These are phyloP conservation scores for Sciurus niger DNA, from an alignment of 2,113 vertebrate genomes.

Conservation along the genomic window DNA sequence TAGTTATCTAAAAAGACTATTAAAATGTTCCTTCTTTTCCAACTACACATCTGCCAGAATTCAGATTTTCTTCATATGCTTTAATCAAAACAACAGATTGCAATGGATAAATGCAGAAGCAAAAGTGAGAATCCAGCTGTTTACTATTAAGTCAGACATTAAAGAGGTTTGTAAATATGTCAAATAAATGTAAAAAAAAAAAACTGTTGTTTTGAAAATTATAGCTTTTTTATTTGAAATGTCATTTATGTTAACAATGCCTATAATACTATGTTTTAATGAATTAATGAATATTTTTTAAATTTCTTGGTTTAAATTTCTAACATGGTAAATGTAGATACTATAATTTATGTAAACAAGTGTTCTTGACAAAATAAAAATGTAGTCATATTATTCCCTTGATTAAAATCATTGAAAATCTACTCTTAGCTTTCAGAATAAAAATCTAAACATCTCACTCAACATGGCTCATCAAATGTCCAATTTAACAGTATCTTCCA, in stretches of 20 bases:
- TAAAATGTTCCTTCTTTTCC: neutral
- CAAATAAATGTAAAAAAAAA: neutral
- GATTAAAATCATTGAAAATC: slow-evolving; percentile 29
- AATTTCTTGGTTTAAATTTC: slow-evolving; percentile 11
- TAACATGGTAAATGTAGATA: neutral
- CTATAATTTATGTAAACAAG: neutral
- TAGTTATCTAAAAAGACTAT: neutral
- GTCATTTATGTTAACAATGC: neutral
- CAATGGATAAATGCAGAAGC: neutral
- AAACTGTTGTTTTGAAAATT: neutral
- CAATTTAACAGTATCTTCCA: neutral
- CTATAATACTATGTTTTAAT: neutral
- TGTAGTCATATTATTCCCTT: neutral
- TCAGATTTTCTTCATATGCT: neutral
- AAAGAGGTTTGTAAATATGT: neutral
- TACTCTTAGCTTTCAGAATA: slow-evolving; percentile 36
- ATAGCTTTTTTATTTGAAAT: slow-evolving; percentile 16
- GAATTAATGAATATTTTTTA: slow-evolving; percentile 12
- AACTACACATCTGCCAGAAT: neutral
- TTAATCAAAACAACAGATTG: neutral
- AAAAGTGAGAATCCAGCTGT: neutral
- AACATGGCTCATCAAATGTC: neutral
- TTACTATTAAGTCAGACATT: neutral
- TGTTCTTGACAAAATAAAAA: slow-evolving; percentile 40
- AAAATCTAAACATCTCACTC: neutral